Percentiles rank a stretch among this genome's conserved stretches.
These are phyloP conservation scores for Poicephalus gulielmi DNA, from an alignment of 2,113 vertebrate species.

Conservation along the genomic window DNA sequence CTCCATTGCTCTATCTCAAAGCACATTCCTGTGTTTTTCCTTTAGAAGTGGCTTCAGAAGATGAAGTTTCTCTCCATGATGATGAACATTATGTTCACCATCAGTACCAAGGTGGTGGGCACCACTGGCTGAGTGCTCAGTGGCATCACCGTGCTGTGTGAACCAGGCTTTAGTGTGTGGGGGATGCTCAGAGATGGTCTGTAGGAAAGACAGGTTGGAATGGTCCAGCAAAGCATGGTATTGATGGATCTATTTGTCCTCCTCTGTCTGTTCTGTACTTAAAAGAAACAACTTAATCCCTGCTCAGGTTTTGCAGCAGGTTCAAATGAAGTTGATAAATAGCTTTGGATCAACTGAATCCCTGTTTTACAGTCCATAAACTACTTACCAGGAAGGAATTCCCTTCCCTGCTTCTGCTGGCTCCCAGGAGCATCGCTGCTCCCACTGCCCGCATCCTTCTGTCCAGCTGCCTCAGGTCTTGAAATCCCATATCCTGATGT, in stretches of 20 bases:
- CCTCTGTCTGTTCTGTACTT: neutral
- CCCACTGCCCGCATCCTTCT: accelerated
- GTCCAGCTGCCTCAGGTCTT: neutral
- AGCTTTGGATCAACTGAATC: neutral
- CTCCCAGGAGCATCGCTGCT: neutral
- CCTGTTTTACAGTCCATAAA: neutral
- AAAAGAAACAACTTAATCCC: neutral
- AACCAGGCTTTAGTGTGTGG: accelerated
- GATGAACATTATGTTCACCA: neutral
- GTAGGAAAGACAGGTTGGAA: neutral
- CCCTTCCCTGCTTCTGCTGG: neutral
- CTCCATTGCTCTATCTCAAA: neutral
- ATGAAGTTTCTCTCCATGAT: neutral
- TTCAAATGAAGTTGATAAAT: neutral
- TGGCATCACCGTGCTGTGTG: accelerated
- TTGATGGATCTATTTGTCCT: neutral
- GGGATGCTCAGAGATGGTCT: neutral
- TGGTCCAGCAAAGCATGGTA: accelerated
- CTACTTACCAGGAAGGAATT: neutral
- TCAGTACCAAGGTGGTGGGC: too few relatives aligned
- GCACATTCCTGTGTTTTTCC: neutral
- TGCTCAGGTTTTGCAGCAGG: neutral
- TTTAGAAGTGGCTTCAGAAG: neutral
- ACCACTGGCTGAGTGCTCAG: neutral
- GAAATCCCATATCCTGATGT: neutral